Conservation (phyloP, 2,113 vertebrate species). For the Gila orcuttii region DNA sequence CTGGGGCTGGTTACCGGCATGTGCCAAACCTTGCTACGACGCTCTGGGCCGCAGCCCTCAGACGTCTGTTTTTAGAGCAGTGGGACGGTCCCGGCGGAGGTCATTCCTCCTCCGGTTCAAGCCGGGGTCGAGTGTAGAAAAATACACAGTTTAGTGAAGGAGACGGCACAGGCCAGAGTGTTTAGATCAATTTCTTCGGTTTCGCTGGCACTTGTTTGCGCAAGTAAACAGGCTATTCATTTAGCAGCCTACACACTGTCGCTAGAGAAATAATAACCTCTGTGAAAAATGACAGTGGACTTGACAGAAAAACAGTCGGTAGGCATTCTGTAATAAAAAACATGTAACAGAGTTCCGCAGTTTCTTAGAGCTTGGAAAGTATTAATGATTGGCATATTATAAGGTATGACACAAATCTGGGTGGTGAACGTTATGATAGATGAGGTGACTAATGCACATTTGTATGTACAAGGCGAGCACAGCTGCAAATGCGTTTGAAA, state of each 20-base stretch:
- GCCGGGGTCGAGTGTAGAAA: conserved; percentile 53
- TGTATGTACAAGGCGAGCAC: conserved; percentile 12
- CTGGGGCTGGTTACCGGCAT: conserved; percentile 31
- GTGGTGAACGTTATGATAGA: conserved; percentile 38
- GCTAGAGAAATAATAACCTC: conserved; percentile 3
- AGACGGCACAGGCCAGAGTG: conserved; percentile 51
- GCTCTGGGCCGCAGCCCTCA: background rate
- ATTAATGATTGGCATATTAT: conserved; percentile 1
- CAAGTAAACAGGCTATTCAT: conserved; percentile 60
- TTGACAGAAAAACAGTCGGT: conserved; percentile 2
- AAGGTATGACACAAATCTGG: conserved; percentile 20
- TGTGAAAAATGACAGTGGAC: conserved; percentile 14
- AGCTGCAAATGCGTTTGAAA: conserved; percentile 38
- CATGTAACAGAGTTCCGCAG: background rate
- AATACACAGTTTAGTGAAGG: conserved; percentile 50
- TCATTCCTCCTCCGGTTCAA: conserved; percentile 57
- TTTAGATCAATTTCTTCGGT: conserved; percentile 69
- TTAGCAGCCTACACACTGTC: conserved; percentile 28
- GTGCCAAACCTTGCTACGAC: background rate
- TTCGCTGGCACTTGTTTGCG: conserved; percentile 62
- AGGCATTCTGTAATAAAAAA: conserved; percentile 15
- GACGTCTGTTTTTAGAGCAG: conserved; percentile 34
- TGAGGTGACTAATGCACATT: conserved; percentile 47
- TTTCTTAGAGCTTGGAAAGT: background rate
- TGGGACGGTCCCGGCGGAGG: conserved; percentile 53